Percentiles rank a stretch among this genome's conserved stretches.
Conservation (phyloP, 1,140 invertebrate genomes). For the Nasonia giraulti region DNA sequence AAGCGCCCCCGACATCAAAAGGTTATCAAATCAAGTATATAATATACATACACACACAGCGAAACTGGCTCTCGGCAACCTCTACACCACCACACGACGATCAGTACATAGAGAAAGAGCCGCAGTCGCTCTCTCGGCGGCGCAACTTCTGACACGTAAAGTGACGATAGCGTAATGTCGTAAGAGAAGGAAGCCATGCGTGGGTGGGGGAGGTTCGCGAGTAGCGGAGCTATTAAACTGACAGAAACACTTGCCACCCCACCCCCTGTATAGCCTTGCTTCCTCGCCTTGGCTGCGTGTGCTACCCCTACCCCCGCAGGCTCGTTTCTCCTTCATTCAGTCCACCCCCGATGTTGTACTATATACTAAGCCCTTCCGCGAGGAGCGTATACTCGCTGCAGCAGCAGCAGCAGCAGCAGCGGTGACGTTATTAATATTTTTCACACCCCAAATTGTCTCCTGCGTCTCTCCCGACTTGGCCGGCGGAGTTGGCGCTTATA, state of each 20-base stretch:
- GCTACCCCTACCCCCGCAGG: conserved; percentile 4
- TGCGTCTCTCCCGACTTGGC: conserved; percentile 51
- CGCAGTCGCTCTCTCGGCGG: conserved; percentile 51
- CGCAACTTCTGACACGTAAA: conserved; percentile 72
- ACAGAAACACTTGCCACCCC: conserved; percentile 76
- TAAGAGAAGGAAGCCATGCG: conserved; percentile 55
- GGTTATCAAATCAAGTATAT: neutral
- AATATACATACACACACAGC: neutral
- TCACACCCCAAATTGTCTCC: conserved; percentile 71
- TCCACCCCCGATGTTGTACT: conserved; percentile 38
- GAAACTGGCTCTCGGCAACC: neutral
- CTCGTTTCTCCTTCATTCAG: conserved; percentile 7
- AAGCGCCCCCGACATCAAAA: neutral
- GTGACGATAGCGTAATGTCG: conserved; percentile 70
- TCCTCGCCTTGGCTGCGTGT: conserved; percentile 19
- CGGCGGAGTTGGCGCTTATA: conserved; percentile 21
- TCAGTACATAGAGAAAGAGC: neutral
- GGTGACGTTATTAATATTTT: conserved; percentile 73
- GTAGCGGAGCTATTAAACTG: conserved; percentile 75
- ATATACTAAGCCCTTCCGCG: conserved; percentile 51
- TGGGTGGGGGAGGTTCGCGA: conserved; percentile 37
- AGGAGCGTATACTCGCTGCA: conserved; percentile 44
- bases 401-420: conserved; percentile 40
- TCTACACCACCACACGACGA: neutral
- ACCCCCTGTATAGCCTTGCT: conserved; percentile 37